A percentile compares a stretch with the other conserved stretches of the same genome.
phyloP scores from a whole-genome alignment of 2,797 vertebrate genomes.

The Gila robusta region DNA sequence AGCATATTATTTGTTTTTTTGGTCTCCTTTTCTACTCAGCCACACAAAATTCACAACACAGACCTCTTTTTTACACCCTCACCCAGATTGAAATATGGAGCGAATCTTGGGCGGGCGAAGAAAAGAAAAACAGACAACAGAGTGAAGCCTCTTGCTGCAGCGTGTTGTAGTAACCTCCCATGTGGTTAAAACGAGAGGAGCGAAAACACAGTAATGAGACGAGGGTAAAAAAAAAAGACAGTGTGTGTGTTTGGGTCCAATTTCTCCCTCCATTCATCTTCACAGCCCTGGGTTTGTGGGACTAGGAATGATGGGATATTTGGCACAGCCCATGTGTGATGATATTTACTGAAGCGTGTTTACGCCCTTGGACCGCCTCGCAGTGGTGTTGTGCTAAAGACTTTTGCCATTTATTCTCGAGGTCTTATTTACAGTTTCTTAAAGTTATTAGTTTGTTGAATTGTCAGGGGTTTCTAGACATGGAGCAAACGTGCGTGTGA shows the following conservation, averaged over 20 bases:
- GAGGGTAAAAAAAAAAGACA: slow-evolving; percentile 38
- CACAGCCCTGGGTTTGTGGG: slow-evolving; percentile 32
- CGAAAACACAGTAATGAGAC: slow-evolving; percentile 58
- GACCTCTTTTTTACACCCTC: slow-evolving; percentile 37
- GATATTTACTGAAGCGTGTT: slow-evolving; percentile 45
- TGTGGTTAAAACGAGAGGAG: slow-evolving; percentile 54
- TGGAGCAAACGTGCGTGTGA: background rate
- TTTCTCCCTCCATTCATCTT: slow-evolving; percentile 68
- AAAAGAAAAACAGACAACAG: slow-evolving; percentile 63
- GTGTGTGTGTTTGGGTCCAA: slow-evolving; percentile 69
- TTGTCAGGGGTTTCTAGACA: background rate
- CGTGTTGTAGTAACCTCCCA: slow-evolving; percentile 64
- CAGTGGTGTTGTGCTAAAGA: slow-evolving; percentile 13
- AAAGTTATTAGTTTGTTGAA: slow-evolving; percentile 15
- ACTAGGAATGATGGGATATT: slow-evolving; percentile 17
- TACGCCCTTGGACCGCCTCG: slow-evolving; percentile 9
- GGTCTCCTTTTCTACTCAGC: slow-evolving; percentile 30
- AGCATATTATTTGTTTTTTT: slow-evolving; percentile 51
- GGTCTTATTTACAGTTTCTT: slow-evolving; percentile 19
- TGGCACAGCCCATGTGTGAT: slow-evolving; percentile 29
- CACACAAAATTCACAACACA: slow-evolving; percentile 28
- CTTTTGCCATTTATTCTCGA: background rate
- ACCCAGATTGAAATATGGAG: slow-evolving; percentile 61
- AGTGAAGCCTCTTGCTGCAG: slow-evolving; percentile 62
- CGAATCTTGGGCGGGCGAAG: slow-evolving; percentile 67